These are phyloP conservation scores for Clytia hemisphaerica DNA, from an alignment of 30 jellyfish, hydroid and myxozoan species.

Conservation along the genomic window DNA sequence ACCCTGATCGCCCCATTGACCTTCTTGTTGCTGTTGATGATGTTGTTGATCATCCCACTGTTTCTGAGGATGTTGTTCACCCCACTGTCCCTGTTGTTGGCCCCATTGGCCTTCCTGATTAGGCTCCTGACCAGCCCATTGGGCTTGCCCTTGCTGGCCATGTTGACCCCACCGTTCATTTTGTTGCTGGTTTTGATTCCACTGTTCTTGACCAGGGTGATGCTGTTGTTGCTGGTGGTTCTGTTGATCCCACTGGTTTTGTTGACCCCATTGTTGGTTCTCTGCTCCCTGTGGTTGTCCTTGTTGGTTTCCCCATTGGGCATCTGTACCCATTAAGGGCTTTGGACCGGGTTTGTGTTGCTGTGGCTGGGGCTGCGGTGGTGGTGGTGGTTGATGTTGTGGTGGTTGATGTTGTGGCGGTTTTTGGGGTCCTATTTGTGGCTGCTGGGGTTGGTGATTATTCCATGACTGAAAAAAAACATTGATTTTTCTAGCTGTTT, in stretches of 20 bases:
- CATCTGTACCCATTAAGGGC: too few species aligned
- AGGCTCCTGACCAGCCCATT: too few species aligned
- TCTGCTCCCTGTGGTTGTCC: background rate
- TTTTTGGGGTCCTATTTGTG: slow-evolving; percentile 23
- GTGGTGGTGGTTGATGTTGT: slow-evolving; percentile 17
- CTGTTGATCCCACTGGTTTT: background rate
- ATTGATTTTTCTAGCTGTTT: background rate
- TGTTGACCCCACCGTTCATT: too few species aligned
- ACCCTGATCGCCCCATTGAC: too few species aligned
- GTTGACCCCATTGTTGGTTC: background rate
- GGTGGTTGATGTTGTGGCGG: slow-evolving; percentile 16
- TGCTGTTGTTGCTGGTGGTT: background rate
- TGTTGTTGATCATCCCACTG: too few species aligned
- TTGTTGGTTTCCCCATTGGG: background rate
- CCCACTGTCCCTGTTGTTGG: too few species aligned
- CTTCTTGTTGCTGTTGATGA: too few species aligned
- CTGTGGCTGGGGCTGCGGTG: slow-evolving; percentile 26
- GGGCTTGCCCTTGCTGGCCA: too few species aligned
- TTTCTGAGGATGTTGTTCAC: too few species aligned
- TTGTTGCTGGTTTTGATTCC: too few species aligned
- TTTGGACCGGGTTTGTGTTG: background rate
- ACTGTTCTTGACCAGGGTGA: too few species aligned
- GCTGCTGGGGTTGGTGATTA: slow-evolving; percentile 17
- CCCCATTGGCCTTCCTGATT: too few species aligned
- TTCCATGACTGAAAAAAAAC: background rate